Evolutionary conservation across 92 coral and sea anemone species (phyloP).

Genomic region (Siderastrea siderea): DNA sequence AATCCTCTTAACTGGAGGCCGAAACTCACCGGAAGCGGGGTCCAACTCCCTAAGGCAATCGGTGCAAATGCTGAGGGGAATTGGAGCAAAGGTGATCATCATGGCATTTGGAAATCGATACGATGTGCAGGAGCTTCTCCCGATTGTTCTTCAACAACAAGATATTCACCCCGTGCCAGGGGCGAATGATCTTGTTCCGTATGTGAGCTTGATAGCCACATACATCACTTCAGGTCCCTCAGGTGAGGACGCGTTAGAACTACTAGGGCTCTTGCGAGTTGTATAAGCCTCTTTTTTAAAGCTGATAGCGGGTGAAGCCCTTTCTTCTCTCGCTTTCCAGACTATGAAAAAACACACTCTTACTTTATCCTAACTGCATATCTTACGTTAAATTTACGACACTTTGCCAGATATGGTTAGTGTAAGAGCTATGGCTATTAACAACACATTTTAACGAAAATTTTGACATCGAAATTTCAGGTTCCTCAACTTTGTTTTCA

Average conservation of each 20-base stretch:
- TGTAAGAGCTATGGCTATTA: too few species aligned
- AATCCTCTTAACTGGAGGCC: conserved; percentile 39
- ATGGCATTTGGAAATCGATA: conserved; percentile 77
- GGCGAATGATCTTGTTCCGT: conserved; percentile 20
- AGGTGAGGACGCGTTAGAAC: background rate
- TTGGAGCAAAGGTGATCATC: conserved; percentile 59
- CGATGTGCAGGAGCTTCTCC: conserved; percentile 67
- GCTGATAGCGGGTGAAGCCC: background rate
- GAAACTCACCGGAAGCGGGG: conserved; percentile 8
- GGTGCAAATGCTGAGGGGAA: background rate
- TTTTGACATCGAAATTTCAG: too few species aligned
- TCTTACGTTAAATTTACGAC: too few species aligned
- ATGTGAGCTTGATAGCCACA: background rate
- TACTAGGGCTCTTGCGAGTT: background rate
- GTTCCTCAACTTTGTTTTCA: too few species aligned
- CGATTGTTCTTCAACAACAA: conserved; percentile 65
- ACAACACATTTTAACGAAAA: too few species aligned
- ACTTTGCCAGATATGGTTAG: too few species aligned
- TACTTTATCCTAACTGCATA: too few species aligned
- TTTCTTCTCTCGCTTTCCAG: too few species aligned
- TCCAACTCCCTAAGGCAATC: conserved; percentile 6
- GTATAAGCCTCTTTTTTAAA: background rate
- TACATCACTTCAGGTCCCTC: background rate
- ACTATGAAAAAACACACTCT: too few species aligned
- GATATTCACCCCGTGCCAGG: conserved; percentile 72